Evolutionary conservation across 64 coral and sea anemone species (phyloP), one percentile per base, ranked within the genome.

Genomic region (Montipora capricornis): DNA sequence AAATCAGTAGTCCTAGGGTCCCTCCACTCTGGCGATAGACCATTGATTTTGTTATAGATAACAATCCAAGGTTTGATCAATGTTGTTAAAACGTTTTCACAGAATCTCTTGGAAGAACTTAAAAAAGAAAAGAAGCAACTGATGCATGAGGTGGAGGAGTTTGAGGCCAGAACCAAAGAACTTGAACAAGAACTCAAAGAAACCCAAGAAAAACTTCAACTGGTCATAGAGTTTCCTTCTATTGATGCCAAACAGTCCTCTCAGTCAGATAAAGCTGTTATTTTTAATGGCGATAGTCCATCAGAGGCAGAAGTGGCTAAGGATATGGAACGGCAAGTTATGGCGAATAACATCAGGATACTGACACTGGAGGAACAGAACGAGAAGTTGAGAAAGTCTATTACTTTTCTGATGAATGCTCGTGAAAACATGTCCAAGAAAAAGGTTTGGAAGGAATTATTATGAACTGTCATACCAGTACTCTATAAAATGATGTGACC

Each of bases 331-430:
- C 82, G 88, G 50, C 90, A 98, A 93, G 96, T 98, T 16, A 98
- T 98, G 90, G 87, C 96, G 13, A 98, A 98, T 68, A 98, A 98
- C 70, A 95, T 98, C 68, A 75, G 96, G 46, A 98, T 98, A 22
- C 45, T 93, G 74, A 95, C 89, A 15, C 80, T 98, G 6, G 96
- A 95, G 60, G 87, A 98, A 16, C 96, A 98, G 55, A 98, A 98
- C 57, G 96, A 98, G 17, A 98, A 94, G 85, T 75, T 98, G 51
- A 90, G 96, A 88, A 98, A 93, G 29, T 98, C 96, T 0, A 95
- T 98, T 12, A 15, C 93, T 5, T 73, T 95, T 20, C 75, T 98
- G 5, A 80, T 93, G 29, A 89, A 95, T 58, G 78, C 90, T 6
- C 79, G 83, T 22, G 83, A 49, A 9, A 95, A 93, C 57, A 76